Base-by-base conservation (phyloP, 2,888 invertebrate genomes). In the Desoria tigrina region DNA sequence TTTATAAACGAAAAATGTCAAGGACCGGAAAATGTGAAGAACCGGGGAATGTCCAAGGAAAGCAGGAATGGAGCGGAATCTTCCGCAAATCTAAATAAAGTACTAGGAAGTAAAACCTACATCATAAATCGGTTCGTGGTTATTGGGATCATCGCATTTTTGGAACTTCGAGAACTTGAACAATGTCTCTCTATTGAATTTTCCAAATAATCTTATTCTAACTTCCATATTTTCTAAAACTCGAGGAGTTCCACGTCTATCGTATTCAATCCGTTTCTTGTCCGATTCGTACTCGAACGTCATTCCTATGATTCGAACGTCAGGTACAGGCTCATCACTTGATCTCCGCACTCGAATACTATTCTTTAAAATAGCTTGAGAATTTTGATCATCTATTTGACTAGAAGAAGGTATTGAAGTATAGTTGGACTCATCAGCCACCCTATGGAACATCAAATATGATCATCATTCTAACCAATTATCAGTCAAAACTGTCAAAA, bases 101-200 rank as follows among this genome's bases (percentile, higher is more conserved):
- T n/a, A n/a, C n/a, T n/a, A n/a, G n/a, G n/a, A n/a, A n/a, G n/a
- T n/a, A n/a, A n/a, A n/a, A n/a, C n/a, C n/a, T n/a, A n/a, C n/a
- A n/a, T n/a, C n/a, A n/a, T n/a, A n/a, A n/a, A n/a, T n/a, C n/a
- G n/a, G n/a, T n/a, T n/a, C 66, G 9, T 21, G 51, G 24, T 72
- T 72, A 18, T 57, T 66, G 0, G 68, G 65, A 24, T 70, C 70
- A 32, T 71, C 59, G 42, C 73, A 71, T 18, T 45, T 62, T n/a
- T 67, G 60, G 39, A 73, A 71, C 42, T 71, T 73, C 23, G 73
- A 65, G 18, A 73, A 66, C 11, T 64, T 63, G 53, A 73, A 69
- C 23, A 39, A 57, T 0, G 66, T 69, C 11, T 42, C 42, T 7
- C 27, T 28, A 11, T 37, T 60, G n/a, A 73, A 71, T 16, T 39